These are phyloP conservation scores for Trialeurodes vaporariorum DNA, from an alignment of 1,140 invertebrate species.

Conservation along the genomic window DNA sequence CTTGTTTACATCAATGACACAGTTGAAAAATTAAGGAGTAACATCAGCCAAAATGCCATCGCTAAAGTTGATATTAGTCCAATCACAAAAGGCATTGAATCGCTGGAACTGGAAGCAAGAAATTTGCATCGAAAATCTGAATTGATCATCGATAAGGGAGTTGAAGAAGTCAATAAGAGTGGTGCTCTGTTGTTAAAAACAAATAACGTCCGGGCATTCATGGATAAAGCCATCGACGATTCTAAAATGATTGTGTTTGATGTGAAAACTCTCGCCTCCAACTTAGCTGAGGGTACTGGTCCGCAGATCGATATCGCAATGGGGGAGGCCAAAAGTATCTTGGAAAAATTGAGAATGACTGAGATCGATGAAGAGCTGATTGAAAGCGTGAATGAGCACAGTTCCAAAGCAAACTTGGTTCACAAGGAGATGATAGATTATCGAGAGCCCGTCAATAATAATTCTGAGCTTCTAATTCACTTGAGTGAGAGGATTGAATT, in stretches of 20 bases:
- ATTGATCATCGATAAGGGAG: constrained; percentile 30
- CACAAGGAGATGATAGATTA: constrained; percentile 51
- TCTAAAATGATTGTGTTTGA: constrained; percentile 20
- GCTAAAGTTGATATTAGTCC: constrained; percentile 48
- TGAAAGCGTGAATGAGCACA: constrained; percentile 41
- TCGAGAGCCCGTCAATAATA: constrained; percentile 48
- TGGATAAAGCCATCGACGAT: constrained; percentile 13
- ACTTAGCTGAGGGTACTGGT: constrained; percentile 27
- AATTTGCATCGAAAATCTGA: constrained; percentile 43
- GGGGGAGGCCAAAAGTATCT: constrained; percentile 53
- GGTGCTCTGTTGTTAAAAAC: constrained; percentile 14
- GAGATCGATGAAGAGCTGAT: constrained; percentile 17
- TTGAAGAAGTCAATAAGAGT: constrained; percentile 36
- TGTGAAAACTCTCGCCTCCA: constrained; percentile 21
- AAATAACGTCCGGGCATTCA: constrained; percentile 12
- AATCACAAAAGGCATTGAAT: constrained; percentile 42
- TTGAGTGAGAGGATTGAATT: constrained; percentile 45
- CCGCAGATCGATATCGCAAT: constrained; percentile 66
- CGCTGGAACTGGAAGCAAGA: constrained; percentile 35
- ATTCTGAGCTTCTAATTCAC: constrained; percentile 40
- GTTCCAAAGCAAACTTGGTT: constrained; percentile 48
- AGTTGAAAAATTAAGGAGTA: constrained; percentile 45
- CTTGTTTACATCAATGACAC: constrained; percentile 61
- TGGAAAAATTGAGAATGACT: constrained; percentile 43
- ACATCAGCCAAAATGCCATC: constrained; percentile 52